Evolutionary conservation across 2,888 invertebrate species (phyloP).

Genomic region (Megastigmus dorsalis): DNA sequence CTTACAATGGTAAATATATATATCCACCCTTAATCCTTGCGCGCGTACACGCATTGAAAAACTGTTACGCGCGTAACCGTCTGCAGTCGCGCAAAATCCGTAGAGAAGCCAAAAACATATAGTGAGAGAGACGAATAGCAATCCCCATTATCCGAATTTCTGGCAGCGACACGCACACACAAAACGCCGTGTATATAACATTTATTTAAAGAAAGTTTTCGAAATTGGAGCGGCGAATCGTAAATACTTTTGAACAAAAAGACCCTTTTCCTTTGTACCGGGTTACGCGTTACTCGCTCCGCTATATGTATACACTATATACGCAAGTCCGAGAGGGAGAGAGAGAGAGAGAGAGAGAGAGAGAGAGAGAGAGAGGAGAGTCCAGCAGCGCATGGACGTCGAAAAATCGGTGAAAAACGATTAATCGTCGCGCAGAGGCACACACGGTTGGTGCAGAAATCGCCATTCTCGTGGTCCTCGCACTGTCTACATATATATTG

Average conservation of each 20-base stretch:
- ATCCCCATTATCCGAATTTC: background rate
- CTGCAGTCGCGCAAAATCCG: background rate
- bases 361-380: too few relatives aligned
- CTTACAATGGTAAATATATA: too few relatives aligned
- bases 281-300: background rate
- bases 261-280: conserved; percentile 37
- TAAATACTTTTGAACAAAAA: conserved; percentile 48
- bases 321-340: too few relatives aligned
- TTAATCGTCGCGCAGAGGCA: conserved; percentile 41
- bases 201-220: conserved; percentile 40
- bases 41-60: too few relatives aligned
- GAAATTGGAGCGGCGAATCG: conserved; percentile 47
- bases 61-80: too few relatives aligned
- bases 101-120: background rate
- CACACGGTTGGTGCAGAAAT: background rate
- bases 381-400: conserved; percentile 11
- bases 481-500: background rate
- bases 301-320: too few relatives aligned
- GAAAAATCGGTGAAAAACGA: conserved; percentile 48
- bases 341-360: too few relatives aligned
- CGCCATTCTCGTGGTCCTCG: background rate
- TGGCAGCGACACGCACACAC: background rate
- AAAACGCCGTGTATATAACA: background rate
- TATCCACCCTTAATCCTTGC: too few relatives aligned
- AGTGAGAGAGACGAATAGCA: background rate